Base-by-base conservation (phyloP, 2,888 invertebrate species). In the Caenorhabditis drosophilae region DNA sequence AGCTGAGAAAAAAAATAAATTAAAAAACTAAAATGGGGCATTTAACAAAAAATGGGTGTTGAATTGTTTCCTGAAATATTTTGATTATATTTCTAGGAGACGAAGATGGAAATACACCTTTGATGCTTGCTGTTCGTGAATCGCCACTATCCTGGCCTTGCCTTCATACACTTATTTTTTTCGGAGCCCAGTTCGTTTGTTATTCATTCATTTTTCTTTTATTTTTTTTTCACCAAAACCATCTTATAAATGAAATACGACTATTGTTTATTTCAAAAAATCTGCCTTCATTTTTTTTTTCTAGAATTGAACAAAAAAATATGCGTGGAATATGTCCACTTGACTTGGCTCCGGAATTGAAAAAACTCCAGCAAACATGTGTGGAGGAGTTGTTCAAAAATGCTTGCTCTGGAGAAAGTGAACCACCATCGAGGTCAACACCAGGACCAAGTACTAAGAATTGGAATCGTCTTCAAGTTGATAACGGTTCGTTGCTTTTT, bases 111-210 rank as follows among this genome's bases (percentile, higher is more conserved):
- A 87, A 88, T 78, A 87, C 88, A 16, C 88, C 88, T 1, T 84
- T 89, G 20, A 88, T 88, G 79, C 80, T 88, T 50, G 87, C 87
- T 25, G 87, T 87, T 40, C 85, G 87, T 56, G 86, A 87, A 73
- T 85, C 86, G n/a, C 86, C 86, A 58, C 85, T 87, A 49, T 86
- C 86, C 44, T 86, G 87, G 85, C 86, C 87, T 23, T 79, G 79
- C 56, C 72, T 82, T 1, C 81, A 82, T 61, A 78, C 82, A 15
- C 70, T 82, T 16, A 77, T 82, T 7, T 75, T 80, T 48, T 78
- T 82, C 38, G 82, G 82, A 4, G 82, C 81, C 12, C 72, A 75
- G 81, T 81, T 12, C 58, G 70, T 41, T 35, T 11, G n/a, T n/a
- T n/a, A n/a, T n/a, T n/a, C n/a, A n/a, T n/a, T n/a, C n/a, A n/a